Evolutionary conservation across 2,888 invertebrate genomes (phyloP), one percentile per base, ranked within the genome.

Genomic region (Mechanitis messenoides): DNA sequence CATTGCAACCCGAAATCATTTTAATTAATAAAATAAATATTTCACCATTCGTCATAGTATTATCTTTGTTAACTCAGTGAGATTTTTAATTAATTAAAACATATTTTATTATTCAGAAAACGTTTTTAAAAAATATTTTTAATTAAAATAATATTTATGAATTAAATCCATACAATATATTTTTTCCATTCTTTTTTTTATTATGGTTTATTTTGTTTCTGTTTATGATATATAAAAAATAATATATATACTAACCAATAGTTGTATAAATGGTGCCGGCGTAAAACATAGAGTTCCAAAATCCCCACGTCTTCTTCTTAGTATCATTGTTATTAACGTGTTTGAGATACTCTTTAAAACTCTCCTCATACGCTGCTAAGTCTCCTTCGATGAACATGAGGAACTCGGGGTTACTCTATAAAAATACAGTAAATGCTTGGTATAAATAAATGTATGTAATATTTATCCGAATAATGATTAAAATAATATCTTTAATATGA

Each of bases 231-330:
- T 5, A 47, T 55, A 7, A 11, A 5, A 59, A 4, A 38, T 46
- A 58, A 55, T 61, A 64, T 56, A 11, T 28, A 59, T 55, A 66
- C 93, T 92, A 75, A 96, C 97, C 97, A 76, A 97, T 97, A 11
- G 96, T 97, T 11, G 97, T 97, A 74, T 94, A 96, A 75, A 97
- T 94, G 33, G 97, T 97, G 53, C 96, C 95, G 69, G 96, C 95
- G 74, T 94, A 97, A 73, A 97, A 96, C 83, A 97, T 93, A 0
- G 96, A 92, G 77, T 96, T 96, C 94, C 94, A 95, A 78, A 96
- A 95, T 0, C 93, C 92, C 97, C 97, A 97, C 0, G 92, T 91
- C 68, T 87, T 92, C 47, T 91, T 86, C 53, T 80, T 83, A 0
- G 80, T 80, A 56, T 88, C 77, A 1, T 88, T 90, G 66, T 91